Evolutionary conservation across 2,113 vertebrate species (phyloP), one percentile per base, ranked within the genome.

Genomic region (Symphodus melops): DNA sequence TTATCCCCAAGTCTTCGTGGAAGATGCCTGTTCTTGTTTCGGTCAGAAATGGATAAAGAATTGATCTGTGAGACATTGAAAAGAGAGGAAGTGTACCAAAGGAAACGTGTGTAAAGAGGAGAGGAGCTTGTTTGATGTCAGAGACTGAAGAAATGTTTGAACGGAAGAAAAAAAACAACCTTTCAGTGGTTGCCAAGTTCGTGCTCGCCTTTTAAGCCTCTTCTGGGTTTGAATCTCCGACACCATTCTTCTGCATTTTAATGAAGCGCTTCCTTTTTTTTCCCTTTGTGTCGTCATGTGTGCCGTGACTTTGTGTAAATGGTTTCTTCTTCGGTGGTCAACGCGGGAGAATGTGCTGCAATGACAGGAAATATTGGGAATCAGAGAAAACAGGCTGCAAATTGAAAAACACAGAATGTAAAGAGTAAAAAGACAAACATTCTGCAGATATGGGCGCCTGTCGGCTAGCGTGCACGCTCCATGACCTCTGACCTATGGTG

Each of bases 51-150:
- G 68, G 54, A 46, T 65, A 23, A n/a, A 72, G 28, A 66, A 75
- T n/a, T 25, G 19, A 54, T 41, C 25, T 28, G 7, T 41, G 21
- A 62, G 11, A 52, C 66, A 14, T 60, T 52, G 10, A 21, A 56
- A 61, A 59, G 36, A 42, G 1, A 9, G 28, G 28, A 21, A 5
- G 25, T 2, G 33, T 46, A 42, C 17, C 11, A 8, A 5, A 60
- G 33, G 11, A 37, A 25, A 53, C 16, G 39, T 25, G 20, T 51
- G 28, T 12, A 20, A 59, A 52, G 28, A 46, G 58, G 60, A 42
- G 8, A 68, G n/a, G 28, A 67, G 28, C 19, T 28, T 37, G 65
- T 78, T 71, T 68, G 56, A 83, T 57, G 65, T 61, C 25, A 63
- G 25, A 71, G 36, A 75, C 71, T 55, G 64, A 72, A 70, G 63